Evolutionary conservation across 2,888 invertebrate species (phyloP).

Genomic region (Carabus problematicus): DNA sequence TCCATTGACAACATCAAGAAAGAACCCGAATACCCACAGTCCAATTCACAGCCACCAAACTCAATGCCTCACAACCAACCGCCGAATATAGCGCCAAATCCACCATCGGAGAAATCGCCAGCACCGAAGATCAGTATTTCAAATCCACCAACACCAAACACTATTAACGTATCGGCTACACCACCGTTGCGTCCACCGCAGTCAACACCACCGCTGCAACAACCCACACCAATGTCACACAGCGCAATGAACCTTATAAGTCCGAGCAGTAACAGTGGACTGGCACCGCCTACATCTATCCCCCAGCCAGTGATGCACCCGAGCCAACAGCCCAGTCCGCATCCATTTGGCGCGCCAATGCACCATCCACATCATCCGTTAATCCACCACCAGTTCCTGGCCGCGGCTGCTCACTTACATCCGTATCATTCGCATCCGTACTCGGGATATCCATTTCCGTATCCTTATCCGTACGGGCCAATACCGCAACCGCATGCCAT

Average conservation of each 20-base stretch:
- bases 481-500: slow-evolving; percentile 78
- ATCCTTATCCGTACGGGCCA: slow-evolving; percentile 76
- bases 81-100: slow-evolving; percentile 43
- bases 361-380: slow-evolving; percentile 79
- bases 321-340: slow-evolving; percentile 74
- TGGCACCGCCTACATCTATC: slow-evolving; percentile 67
- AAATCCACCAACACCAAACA: slow-evolving; percentile 46
- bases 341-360: slow-evolving; percentile 66
- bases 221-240: slow-evolving; percentile 56
- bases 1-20: slow-evolving; percentile 77
- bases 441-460: slow-evolving; percentile 73
- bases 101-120: slow-evolving; percentile 51
- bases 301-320: slow-evolving; percentile 77
- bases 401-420: slow-evolving; percentile 63
- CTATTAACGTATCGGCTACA: slow-evolving; percentile 43
- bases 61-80: slow-evolving; percentile 47
- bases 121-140: slow-evolving; percentile 52
- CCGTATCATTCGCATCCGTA: slow-evolving; percentile 68
- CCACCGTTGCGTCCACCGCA: slow-evolving; percentile 47
- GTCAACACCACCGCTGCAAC: slow-evolving; percentile 61
- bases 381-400: slow-evolving; percentile 71
- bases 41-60: slow-evolving; percentile 52
- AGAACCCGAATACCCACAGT: slow-evolving; percentile 67
- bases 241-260: slow-evolving; percentile 71
- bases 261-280: slow-evolving; percentile 55